Base-by-base conservation (phyloP, 2,797 vertebrate species). In the Phylloscopus collybita region DNA sequence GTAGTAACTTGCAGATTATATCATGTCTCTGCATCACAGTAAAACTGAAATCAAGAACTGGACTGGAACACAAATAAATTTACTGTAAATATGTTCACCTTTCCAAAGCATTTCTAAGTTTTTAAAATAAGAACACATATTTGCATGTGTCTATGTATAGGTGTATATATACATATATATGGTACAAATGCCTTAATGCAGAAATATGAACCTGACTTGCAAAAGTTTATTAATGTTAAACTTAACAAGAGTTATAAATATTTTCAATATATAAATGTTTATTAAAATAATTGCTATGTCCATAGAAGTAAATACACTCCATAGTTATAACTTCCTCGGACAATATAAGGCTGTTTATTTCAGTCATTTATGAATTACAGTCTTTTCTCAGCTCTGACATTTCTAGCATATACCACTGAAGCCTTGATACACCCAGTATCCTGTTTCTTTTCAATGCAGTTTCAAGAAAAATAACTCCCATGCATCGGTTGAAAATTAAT, bases 401-500 rank as follows among this genome's bases (percentile, higher is more conserved):
- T 95, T 90, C 21, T 75, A 64, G 13, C 25, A 22, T 44, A 49
- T 93, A 86, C 94, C 65, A 81, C 6, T 60, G 30, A 73, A 83
- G 32, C 20, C 51, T 79, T 54, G 29, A 38, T 47, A 30, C 20
- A 69, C 29, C 11, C 16, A 30, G 20, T 40, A 40, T n/a, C 2
- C 13, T 25, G 11, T 29, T 83, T 49, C n/a, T 91, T 89, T 92
- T 73, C 83, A 80, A 62, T 57, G 51, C 18, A 26, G 2, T 96
- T 96, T 93, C 17, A 82, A 44, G 32, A 80, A 95, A 70, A 92
- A 45, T 21, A 85, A 50, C 18, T 75, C 76, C 10, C 9, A 76
- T 56, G 59, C 32, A 69, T 83, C 2, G 7, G 49, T 6, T 80
- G 38, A 84, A 97, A 97, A 85, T 94, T 91, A 85, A 92, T 88